Evolutionary conservation across 2,113 vertebrate species (phyloP), one percentile per base, ranked within the genome.

Genomic region (Antigone vipio): DNA sequence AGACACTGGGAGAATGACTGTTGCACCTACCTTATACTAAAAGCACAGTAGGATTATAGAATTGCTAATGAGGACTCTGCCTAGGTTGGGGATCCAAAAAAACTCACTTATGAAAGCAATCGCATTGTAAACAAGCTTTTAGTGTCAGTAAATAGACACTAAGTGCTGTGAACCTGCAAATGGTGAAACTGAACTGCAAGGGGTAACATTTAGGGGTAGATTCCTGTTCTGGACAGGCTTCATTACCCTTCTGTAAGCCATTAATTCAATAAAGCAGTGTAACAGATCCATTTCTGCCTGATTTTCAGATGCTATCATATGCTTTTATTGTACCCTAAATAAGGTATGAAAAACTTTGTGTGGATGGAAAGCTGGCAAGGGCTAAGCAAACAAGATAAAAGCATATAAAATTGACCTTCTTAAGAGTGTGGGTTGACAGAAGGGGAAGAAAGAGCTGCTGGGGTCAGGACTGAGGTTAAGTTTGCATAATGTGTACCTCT

Each of bases 281-380:
- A 97, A 94, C 29, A 50, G 87, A 96, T 85, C 92, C 66, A 16
- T 95, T 96, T 72, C 85, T 89, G n/a, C 62, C 63, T 78, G 20
- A 14, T 56, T 96, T 93, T 95, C 49, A 88, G 92, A 96, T 94
- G 87, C 19, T 96, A 86, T 96, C 66, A 32, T 72, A 16, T 89
- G 69, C 53, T 85, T 79, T 95, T 81, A 56, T 67, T 91, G 69
- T 74, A 67, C 30, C 49, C 69, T 85, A 34, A 75, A 42, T n/a
- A 89, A 91, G 85, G 85, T 35, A 95, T 49, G 84, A 56, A 44
- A 72, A 92, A 72, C 32, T 73, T 52, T 5, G 64, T 30, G 73
- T 21, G 49, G 20, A 19, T 13, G 49, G 94, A 60, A 81, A 87
- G 64, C 58, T 82, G 81, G 52, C 52, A 72, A n/a, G 29, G 73